phyloP scores from a whole-genome alignment of 2,888 invertebrate genomes.

The Platycheirus albimanus region DNA sequence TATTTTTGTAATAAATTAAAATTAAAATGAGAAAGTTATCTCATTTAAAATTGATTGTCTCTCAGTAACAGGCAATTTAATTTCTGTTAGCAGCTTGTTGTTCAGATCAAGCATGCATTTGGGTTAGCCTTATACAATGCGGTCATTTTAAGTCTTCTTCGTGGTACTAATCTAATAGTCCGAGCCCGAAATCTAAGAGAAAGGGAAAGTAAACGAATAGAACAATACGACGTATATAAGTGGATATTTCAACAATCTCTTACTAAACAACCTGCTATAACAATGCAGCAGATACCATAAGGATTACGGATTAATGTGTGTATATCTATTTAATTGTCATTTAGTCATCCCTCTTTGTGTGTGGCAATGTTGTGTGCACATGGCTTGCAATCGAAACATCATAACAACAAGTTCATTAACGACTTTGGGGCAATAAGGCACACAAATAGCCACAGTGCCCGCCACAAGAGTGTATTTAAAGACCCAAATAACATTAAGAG shows the following conservation, averaged over 20 bases:
- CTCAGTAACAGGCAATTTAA: conserved; percentile 45
- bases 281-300: conserved; percentile 37
- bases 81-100: conserved; percentile 48
- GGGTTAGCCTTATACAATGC: conserved; percentile 17
- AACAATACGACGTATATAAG: background rate
- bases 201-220: background rate
- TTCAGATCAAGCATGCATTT: conserved; percentile 24
- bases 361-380: conserved; percentile 15
- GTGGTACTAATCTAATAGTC: background rate
- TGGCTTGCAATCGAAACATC: conserved; percentile 68
- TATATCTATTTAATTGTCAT: conserved; percentile 73
- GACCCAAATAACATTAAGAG: conserved; percentile 64
- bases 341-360: conserved; percentile 59
- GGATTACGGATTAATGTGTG: conserved; percentile 60
- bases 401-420: conserved; percentile 74
- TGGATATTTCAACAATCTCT: conserved; percentile 40
- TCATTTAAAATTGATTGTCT: conserved; percentile 38
- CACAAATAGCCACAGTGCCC: conserved; percentile 68
- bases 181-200: conserved; percentile 2
- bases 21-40: no score
- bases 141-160: conserved; percentile 38
- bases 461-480: conserved; percentile 70
- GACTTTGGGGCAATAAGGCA: conserved; percentile 60
- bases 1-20: no score
- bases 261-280: conserved; percentile 43